Conservation (phyloP, 2,888 invertebrate genomes). For the Arenicola marina region DNA sequence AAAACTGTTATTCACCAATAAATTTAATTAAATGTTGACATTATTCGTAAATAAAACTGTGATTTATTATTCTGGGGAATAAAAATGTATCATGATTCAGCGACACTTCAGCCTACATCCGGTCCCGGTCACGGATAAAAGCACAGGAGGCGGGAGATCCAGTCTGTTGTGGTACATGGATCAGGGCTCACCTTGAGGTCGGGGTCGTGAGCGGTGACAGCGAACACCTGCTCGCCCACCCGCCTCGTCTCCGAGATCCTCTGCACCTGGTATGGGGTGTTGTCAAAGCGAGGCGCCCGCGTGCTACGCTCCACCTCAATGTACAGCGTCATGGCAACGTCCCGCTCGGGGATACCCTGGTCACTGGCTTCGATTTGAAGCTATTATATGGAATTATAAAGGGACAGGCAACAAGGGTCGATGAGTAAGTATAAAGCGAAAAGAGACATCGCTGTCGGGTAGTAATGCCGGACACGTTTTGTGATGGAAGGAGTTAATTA, state of each 20-base stretch:
- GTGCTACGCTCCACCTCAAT: conserved; percentile 27
- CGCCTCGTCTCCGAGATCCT: conserved; percentile 38
- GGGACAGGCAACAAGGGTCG: no score
- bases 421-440: no score
- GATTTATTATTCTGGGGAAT: no score
- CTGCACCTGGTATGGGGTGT: conserved; percentile 28
- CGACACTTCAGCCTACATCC: neutral
- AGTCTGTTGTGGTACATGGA: neutral
- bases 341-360: conserved; percentile 40
- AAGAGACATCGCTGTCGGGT: no score
- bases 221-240: conserved; percentile 34
- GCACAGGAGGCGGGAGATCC: neutral
- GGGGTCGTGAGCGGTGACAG: conserved; percentile 42
- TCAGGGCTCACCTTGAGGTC: conserved; percentile 40
- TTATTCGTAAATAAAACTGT: no score
- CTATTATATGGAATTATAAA: no score
- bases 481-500: no score
- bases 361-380: conserved; percentile 42
- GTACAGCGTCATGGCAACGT: conserved; percentile 24
- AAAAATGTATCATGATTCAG: neutral
- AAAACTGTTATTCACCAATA: no score
- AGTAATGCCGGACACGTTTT: no score
- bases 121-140: neutral
- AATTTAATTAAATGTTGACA: no score
- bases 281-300: conserved; percentile 28